phyloP scores from a whole-genome alignment of 2,888 invertebrate species.

The Epinotia ramella region DNA sequence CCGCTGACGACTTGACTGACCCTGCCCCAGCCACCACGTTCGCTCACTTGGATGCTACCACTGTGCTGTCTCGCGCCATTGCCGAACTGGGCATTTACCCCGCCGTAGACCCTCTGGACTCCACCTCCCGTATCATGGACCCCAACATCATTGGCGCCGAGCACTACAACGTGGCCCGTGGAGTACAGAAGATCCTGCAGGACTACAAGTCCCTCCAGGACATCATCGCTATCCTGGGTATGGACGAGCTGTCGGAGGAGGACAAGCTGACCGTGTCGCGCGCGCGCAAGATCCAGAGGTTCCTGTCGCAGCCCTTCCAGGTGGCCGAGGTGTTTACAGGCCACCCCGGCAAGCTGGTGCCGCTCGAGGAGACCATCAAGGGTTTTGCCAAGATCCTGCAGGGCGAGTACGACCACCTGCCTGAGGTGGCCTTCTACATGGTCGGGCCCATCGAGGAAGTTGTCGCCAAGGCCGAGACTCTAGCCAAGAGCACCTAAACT shows the following conservation, averaged over 20 bases:
- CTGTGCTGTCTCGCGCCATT: slow-evolving; percentile 96
- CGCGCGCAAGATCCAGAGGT: slow-evolving; percentile 97
- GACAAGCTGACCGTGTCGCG: slow-evolving; percentile 96
- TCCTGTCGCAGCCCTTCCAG: slow-evolving; percentile 97
- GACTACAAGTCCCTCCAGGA: slow-evolving; percentile 91
- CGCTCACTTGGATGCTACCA: slow-evolving; percentile 98
- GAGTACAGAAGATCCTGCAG: slow-evolving; percentile 96
- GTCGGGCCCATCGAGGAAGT: slow-evolving; percentile 96
- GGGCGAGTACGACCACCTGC: slow-evolving; percentile 93
- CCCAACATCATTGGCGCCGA: slow-evolving; percentile 95
- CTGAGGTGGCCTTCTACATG: slow-evolving; percentile 97
- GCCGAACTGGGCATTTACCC: slow-evolving; percentile 97
- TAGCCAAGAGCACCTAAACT: slow-evolving; percentile 87
- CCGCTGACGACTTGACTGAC: slow-evolving; percentile 98
- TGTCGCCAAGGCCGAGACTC: slow-evolving; percentile 91
- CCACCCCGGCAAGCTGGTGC: slow-evolving; percentile 95
- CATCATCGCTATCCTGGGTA: slow-evolving; percentile 97
- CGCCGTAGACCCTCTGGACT: slow-evolving; percentile 97
- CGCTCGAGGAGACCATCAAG: slow-evolving; percentile 93
- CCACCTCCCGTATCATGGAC: slow-evolving; percentile 97
- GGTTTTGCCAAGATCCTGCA: slow-evolving; percentile 92
- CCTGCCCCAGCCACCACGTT: slow-evolving; percentile 98
- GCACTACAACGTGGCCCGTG: slow-evolving; percentile 95
- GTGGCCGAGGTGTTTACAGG: slow-evolving; percentile 98
- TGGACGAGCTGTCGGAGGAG: slow-evolving; percentile 95